These are phyloP conservation scores for Varecia variegata DNA, from an alignment of 2,797 vertebrate genomes.

Conservation along the genomic window DNA sequence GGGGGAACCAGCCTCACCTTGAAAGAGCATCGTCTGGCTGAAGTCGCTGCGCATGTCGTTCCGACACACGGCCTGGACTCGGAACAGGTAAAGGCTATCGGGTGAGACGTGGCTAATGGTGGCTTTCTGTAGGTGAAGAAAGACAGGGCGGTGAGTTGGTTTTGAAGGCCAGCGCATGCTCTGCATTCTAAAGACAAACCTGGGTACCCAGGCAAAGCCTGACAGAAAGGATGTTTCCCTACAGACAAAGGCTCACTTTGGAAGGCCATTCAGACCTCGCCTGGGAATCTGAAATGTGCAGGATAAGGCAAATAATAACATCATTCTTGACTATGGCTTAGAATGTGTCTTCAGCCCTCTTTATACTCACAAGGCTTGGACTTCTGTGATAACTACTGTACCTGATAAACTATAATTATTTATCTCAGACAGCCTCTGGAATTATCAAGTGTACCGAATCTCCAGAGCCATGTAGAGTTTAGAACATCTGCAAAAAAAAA, in stretches of 20 bases:
- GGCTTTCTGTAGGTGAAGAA: conserved; percentile 89
- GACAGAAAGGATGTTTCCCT: rapidly evolving
- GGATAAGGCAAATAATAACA: too few relatives aligned
- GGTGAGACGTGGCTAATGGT: conserved; percentile 94
- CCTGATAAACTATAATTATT: not conserved
- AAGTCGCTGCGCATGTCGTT: conserved; percentile 99
- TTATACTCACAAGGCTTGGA: not conserved
- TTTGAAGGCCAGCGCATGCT: not conserved
- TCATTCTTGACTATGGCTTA: too few relatives aligned
- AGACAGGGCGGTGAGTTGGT: not conserved
- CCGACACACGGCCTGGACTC: conserved; percentile 95
- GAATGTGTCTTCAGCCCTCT: not conserved
- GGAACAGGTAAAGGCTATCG: conserved; percentile 96
- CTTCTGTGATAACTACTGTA: too few relatives aligned
- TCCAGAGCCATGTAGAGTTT: not conserved
- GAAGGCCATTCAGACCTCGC: not conserved
- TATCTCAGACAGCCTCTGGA: not conserved
- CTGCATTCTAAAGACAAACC: not conserved
- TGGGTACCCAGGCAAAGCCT: not conserved
- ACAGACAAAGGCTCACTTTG: not conserved
- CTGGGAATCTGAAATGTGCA: not conserved
- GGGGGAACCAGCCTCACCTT: conserved; percentile 86
- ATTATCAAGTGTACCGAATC: not conserved
- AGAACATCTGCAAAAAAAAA: not conserved
- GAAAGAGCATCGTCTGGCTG: conserved; percentile 98